phyloP scores from a whole-genome alignment of 2,888 invertebrate species.

The Eupithecia vulgata region DNA sequence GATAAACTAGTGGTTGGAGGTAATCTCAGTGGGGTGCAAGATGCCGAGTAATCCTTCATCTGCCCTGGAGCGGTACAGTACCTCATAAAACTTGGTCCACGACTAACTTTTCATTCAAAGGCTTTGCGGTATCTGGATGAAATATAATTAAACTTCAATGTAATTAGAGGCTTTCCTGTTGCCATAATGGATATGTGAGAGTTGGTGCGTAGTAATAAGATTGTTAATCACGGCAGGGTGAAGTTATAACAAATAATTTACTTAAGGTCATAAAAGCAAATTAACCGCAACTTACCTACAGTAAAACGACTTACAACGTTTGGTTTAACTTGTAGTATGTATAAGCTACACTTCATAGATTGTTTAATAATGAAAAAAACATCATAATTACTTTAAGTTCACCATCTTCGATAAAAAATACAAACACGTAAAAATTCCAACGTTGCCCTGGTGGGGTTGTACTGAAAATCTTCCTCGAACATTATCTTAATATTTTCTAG shows the following conservation, averaged over 20 bases:
- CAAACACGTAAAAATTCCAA: background rate
- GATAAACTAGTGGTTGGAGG: conserved; percentile 57
- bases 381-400: background rate
- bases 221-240: background rate
- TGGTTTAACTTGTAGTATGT: no score
- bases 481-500: conserved; percentile 44
- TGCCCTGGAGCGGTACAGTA: conserved; percentile 49
- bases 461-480: conserved; percentile 18
- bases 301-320: background rate
- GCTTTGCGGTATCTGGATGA: conserved; percentile 45
- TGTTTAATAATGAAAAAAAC: background rate
- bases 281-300: background rate
- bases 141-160: conserved; percentile 55
- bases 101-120: conserved; percentile 60
- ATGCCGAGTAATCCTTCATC: conserved; percentile 64
- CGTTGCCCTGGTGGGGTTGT: background rate
- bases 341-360: no score
- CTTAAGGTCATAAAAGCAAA: background rate
- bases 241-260: background rate
- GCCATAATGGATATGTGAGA: conserved; percentile 34
- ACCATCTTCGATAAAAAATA: background rate
- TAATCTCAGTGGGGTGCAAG: conserved; percentile 56
- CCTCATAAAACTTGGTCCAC: conserved; percentile 59
- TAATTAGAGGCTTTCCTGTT: conserved; percentile 44
- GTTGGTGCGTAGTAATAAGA: conserved; percentile 24